Evolutionary conservation across 2,113 vertebrate genomes (phyloP).

Genomic region (Amia ocellicauda): DNA sequence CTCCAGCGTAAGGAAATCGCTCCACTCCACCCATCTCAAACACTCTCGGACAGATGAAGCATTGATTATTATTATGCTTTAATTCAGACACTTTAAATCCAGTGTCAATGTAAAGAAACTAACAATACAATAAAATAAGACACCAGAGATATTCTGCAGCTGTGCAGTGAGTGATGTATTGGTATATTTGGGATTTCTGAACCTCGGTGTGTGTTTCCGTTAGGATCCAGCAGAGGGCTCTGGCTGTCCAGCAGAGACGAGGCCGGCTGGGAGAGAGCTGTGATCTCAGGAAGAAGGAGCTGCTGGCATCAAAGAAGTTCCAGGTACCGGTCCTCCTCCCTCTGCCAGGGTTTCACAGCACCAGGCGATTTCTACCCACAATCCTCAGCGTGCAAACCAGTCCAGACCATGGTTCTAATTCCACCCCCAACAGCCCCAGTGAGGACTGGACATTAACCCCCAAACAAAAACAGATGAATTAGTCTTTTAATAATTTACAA

Average conservation of each 20-base stretch:
- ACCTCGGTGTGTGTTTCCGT: neutral
- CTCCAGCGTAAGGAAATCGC: constrained; percentile 51
- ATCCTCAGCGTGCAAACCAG: too few species aligned
- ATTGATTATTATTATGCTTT: constrained; percentile 11
- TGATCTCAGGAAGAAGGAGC: constrained; percentile 50
- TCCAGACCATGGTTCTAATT: too few species aligned
- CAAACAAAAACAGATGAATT: too few species aligned
- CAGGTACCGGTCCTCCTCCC: constrained; percentile 67
- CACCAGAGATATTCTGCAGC: neutral
- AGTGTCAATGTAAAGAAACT: neutral
- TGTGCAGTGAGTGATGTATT: too few species aligned
- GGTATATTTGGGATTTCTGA: too few species aligned
- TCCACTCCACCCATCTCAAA: neutral
- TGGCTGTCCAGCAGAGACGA: constrained; percentile 50
- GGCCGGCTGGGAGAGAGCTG: constrained; percentile 59
- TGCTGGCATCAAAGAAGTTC: constrained; percentile 70
- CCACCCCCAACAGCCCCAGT: too few species aligned
- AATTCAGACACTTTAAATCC: neutral
- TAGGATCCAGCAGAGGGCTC: constrained; percentile 69
- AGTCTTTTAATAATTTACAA: too few species aligned
- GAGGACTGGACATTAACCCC: too few species aligned
- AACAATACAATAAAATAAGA: neutral
- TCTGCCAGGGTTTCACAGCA: neutral
- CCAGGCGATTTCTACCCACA: too few species aligned
- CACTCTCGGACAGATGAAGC: too few species aligned